Evolutionary conservation across 2,113 vertebrate species (phyloP), one percentile per base, ranked within the genome.

Genomic region (Melanocharis versteri): DNA sequence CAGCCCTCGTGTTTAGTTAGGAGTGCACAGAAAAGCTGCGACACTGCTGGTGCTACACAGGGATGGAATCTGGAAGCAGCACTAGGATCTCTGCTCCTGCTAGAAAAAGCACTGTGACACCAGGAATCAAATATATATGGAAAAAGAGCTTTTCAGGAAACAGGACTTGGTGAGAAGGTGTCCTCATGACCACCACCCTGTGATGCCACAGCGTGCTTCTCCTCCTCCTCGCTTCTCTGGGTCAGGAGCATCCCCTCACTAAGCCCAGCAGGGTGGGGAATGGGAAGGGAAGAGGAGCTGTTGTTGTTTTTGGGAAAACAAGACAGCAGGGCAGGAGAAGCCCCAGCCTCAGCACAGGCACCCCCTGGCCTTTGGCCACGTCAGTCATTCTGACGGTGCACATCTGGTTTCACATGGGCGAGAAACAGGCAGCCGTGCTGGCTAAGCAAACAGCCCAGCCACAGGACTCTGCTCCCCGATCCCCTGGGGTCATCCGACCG

Each of bases 401-500:
- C n/a, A 75, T 76, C 78, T 95, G 95, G 85, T 71, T 90, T 72
- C 90, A 93, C 79, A 85, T 0, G 57, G 94, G 44, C 2, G 2
- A 87, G 83, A 26, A 39, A 80, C 24, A 68, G 85, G 56, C 92
- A 51, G 84, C 87, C 13, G 5, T 13, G 65, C 68, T 8, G 51
- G 70, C 90, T 89, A 64, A 94, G 88, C 90, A 87, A 95, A 94
- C 90, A 93, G 24, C 91, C 77, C 57, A 9, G 40, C 85, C 42
- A 20, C 2, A 56, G 92, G 61, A 85, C 90, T 91, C 31, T n/a
- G 75, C 90, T 87, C 73, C 35, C 3, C 8, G 7, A 87, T 85
- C 92, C 94, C 94, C 17, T 15, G 82, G 88, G 94, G 45, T 88
- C 92, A 91, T 65, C 82, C 28, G 6, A 42, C 19, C 27, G 7